These are phyloP conservation scores for Amitus sp. DNA, from an alignment of 2,888 invertebrate species.

Conservation along the genomic window DNA sequence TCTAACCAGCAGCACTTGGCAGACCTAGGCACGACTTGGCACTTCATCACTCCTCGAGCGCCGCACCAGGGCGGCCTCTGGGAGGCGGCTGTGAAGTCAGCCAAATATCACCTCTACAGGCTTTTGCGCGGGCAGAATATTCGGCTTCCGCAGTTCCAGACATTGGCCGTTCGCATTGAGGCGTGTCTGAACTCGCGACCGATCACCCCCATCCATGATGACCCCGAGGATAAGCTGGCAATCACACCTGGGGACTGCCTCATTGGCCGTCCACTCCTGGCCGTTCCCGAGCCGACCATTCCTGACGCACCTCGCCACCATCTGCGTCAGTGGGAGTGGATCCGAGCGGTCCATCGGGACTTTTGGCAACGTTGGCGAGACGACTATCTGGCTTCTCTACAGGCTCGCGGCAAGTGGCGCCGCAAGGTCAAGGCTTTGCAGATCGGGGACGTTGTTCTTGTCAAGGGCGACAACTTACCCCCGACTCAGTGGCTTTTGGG, in stretches of 20 bases:
- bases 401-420: conserved; percentile 1
- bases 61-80: no score
- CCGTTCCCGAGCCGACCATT: conserved; percentile 4
- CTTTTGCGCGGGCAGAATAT: conserved; percentile 32
- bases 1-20: conserved; percentile 10
- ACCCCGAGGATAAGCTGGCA: conserved; percentile 7
- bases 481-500: neutral
- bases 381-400: conserved; percentile 1
- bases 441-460: neutral
- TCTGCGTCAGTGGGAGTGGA: neutral
- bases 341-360: neutral
- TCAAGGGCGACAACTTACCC: neutral
- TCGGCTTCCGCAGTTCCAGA: conserved; percentile 39
- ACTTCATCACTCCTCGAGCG: no score
- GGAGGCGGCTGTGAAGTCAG: no score
- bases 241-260: conserved; percentile 17
- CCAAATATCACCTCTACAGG: conserved; percentile 47
- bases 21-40: conserved; percentile 37
- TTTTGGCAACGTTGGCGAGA: conserved; percentile 5
- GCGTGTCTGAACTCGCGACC: conserved; percentile 42
- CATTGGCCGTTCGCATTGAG: conserved; percentile 39
- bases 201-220: conserved; percentile 14
- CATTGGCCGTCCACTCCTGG: conserved; percentile 3
- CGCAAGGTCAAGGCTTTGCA: neutral
- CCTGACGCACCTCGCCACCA: neutral